A percentile compares a stretch with the other conserved stretches of the same genome.
phyloP scores from a whole-genome alignment of 2,113 vertebrate genomes.

The Cranoglanis bouderius region DNA sequence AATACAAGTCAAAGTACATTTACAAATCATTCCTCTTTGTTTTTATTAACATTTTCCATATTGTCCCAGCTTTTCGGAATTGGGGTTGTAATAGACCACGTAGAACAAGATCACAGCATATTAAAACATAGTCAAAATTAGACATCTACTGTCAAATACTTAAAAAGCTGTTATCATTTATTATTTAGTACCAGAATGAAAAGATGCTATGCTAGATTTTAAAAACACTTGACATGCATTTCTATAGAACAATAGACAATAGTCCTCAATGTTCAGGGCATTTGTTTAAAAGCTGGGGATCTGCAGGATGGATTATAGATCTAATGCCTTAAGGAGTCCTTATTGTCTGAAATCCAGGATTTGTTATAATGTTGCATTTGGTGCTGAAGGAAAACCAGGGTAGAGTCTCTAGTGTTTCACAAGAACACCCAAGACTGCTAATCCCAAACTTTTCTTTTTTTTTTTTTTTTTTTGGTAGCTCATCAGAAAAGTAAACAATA shows the following conservation, averaged over 20 bases:
- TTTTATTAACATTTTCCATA: no score
- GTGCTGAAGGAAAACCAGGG: not conserved
- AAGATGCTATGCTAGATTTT: not conserved
- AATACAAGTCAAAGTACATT: no score
- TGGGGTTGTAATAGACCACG: not conserved
- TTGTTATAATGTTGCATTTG: not conserved
- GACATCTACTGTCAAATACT: not conserved
- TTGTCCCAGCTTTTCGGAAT: no score
- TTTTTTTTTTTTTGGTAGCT: not conserved
- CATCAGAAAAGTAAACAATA: not conserved
- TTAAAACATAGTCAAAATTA: not conserved
- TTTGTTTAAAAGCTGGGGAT: not conserved
- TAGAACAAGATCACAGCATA: not conserved
- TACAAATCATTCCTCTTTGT: no score
- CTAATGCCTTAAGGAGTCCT: no score
- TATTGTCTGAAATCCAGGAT: not conserved
- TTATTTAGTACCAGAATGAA: not conserved
- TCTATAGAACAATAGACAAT: not conserved
- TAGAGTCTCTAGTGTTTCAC: not conserved
- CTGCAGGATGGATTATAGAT: not conserved
- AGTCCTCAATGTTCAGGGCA: no score
- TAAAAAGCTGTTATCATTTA: not conserved
- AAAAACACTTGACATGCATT: not conserved
- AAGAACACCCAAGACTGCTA: not conserved
- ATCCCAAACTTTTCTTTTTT: not conserved